Conservation (phyloP, 2,888 invertebrate species). For the Nomada ferruginata region DNA sequence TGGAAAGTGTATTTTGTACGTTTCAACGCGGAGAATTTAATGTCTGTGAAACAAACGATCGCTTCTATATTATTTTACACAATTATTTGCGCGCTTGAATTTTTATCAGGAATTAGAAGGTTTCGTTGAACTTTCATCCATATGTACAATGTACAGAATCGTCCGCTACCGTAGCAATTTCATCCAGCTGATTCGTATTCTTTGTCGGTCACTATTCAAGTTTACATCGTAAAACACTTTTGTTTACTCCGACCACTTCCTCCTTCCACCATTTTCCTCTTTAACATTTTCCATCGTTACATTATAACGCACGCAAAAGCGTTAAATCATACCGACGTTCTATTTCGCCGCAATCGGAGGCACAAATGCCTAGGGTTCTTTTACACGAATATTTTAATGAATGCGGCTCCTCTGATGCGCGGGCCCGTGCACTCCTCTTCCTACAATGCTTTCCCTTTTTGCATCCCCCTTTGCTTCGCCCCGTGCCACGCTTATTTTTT, state of each 20-base stretch:
- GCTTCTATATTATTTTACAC: background rate
- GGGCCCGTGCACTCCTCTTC: slow-evolving; percentile 18
- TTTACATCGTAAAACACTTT: slow-evolving; percentile 35
- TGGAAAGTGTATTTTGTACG: too few relatives aligned
- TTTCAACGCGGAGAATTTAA: background rate
- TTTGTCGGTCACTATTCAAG: slow-evolving; percentile 16
- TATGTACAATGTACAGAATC: background rate
- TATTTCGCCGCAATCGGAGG: slow-evolving; percentile 46
- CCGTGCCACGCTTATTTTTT: slow-evolving; percentile 45
- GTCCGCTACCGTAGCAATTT: background rate
- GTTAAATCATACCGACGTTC: slow-evolving; percentile 54
- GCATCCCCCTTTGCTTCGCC: background rate
- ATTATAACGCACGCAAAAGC: slow-evolving; percentile 26
- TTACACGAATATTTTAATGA: slow-evolving; percentile 58
- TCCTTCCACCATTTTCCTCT: background rate
- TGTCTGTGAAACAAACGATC: background rate
- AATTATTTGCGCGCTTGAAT: background rate
- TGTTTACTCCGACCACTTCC: background rate
- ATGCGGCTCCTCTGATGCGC: slow-evolving; percentile 47
- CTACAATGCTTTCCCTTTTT: slow-evolving; percentile 33
- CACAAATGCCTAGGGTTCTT: slow-evolving; percentile 49
- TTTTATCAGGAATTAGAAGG: background rate
- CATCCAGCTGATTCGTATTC: background rate
- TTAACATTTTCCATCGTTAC: slow-evolving; percentile 20
- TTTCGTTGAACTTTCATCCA: background rate